Evolutionary conservation across 2,888 invertebrate genomes (phyloP), one percentile per base, ranked within the genome.

Genomic region (Boloria euphrosyne): DNA sequence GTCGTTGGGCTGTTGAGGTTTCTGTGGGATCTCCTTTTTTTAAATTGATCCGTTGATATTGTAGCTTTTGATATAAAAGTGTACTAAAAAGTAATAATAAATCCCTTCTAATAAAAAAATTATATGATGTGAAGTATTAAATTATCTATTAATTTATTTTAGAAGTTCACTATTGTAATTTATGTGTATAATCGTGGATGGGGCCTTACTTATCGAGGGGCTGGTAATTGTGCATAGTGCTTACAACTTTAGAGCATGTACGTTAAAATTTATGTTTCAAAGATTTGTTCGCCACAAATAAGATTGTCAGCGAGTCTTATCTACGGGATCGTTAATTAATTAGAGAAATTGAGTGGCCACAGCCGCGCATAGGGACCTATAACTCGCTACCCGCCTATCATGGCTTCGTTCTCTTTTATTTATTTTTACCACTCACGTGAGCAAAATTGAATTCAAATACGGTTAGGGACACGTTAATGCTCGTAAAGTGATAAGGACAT

Each of bases 221-320:
- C 80, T 81, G 80, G 81, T 83, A 83, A 80, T 85, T 84, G 84
- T 85, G 86, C 85, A 85, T 86, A 85, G 80, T 84, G 83, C 89
- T 86, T 87, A 90, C 89, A 87, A 88, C 89, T 89, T 87, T 88
- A 87, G 87, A 87, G 84, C 88, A 86, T 90, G 90, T 90, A 88
- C 81, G 84, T 79, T 87, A 81, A 87, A 90, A 92, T 92, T 92
- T 91, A 92, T 92, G 91, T 86, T 82, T 85, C 82, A 86, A 86
- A 90, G 90, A 91, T 92, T 92, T 90, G 90, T 90, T 86, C 82
- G 87, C 91, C 90, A 92, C 92, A 92, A 92, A 92, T 92, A 91
- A 92, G 87, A 85, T 90, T 92, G 92, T 92, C 91, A 91, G 89
- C 87, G 87, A 79, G 84, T 83, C 86, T 91, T 91, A 91, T 91